Base-by-base conservation (phyloP, 30 jellyfish, hydroid and myxozoan genomes). In the Aurelia coerulea region DNA sequence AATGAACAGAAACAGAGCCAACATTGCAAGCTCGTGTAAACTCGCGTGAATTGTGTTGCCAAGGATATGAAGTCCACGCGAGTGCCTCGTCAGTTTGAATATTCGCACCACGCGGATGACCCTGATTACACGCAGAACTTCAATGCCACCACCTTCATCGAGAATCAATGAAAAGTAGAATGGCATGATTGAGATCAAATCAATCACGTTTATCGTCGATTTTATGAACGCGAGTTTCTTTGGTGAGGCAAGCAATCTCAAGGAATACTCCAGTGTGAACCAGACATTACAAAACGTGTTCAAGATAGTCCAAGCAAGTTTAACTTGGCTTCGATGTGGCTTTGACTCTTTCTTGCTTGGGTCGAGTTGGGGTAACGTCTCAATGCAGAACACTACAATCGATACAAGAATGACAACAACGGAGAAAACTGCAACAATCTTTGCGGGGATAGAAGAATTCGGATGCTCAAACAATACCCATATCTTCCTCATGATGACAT, bases 21-120 rank as follows among this genome's bases (percentile, higher is more conserved):
- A 77, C 99, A 95, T 95, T 41, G 90, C 95, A 19, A 95, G 92
- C 80, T 95, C 99, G 54, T 95, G 97, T 42, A 88, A 64, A 76
- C 99, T 95, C n/a, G 99, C 97, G 73, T 79, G 92, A 14, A 95
- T 88, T 63, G 99, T 95, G 89, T 75, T 95, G 73, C 97, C 99
- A 33, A 95, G 90, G 7, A 95, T 87, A 70, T 95, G 99, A 32
- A 95, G 95, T 17, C 99, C 99, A 56, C 99, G 93, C 79, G 99
- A 90, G 73, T 95, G 99, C 46, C 99, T 88, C 54, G 99, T 89
- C 84, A 95, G 88, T 85, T 95, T 95, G 95, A 95, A 90, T 16
- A 95, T 95, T 41, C 99, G 90, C 16, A 95, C 88, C 62, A 95
- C 97, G 60, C 99, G 95, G 19, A 95, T 83, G 72, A 95, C 97